Percentiles rank a stretch among this genome's conserved stretches.
Conservation (phyloP, 2,888 invertebrate genomes). For the Chrysotoxum bicinctum region DNA sequence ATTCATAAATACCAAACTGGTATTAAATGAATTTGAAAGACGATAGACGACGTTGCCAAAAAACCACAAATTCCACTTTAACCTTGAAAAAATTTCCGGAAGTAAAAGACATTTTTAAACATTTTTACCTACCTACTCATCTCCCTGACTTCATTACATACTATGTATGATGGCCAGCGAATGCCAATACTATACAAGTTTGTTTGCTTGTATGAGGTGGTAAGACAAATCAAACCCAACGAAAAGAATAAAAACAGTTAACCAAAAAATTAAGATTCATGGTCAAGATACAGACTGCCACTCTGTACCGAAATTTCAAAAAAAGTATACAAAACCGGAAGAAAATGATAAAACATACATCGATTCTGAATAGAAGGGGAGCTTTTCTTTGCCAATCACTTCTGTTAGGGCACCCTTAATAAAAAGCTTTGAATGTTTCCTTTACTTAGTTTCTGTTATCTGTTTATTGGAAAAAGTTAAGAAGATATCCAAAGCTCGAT, state of each 20-base stretch:
- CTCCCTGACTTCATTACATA: constrained; percentile 65
- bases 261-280: neutral
- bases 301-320: neutral
- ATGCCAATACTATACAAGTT: constrained; percentile 52
- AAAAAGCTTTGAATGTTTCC: too few species aligned
- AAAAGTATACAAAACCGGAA: neutral
- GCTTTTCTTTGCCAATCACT: neutral
- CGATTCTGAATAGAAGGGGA: neutral
- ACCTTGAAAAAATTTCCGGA: constrained; percentile 67
- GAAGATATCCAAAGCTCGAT: too few species aligned
- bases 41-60: neutral
- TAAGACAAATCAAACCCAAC: constrained; percentile 5
- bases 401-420: too few species aligned
- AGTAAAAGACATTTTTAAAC: constrained; percentile 41
- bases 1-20: constrained; percentile 7
- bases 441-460: too few species aligned
- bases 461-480: too few species aligned
- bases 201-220: constrained; percentile 5
- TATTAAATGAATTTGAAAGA: neutral
- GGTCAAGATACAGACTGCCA: neutral
- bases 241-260: neutral
- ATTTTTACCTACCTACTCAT: constrained; percentile 35
- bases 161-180: constrained; percentile 46
- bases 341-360: neutral
- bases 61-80: constrained; percentile 1